Base-by-base conservation (phyloP, 1,140 invertebrate genomes). In the Bombyx mandarina region DNA sequence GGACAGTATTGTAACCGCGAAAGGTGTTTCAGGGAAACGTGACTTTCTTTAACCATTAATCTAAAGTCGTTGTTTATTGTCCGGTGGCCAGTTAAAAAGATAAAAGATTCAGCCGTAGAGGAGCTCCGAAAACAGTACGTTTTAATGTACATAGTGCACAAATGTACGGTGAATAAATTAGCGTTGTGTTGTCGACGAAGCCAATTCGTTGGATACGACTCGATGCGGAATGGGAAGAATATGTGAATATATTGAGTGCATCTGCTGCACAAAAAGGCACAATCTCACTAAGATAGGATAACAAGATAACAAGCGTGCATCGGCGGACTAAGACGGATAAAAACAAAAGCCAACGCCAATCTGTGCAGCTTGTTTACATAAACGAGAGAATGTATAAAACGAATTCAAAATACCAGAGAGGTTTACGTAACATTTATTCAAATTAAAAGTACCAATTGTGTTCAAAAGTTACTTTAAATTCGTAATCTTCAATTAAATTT, bases 241-340 rank as follows among this genome's bases (percentile, higher is more conserved):
- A 71, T 74, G 72, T 80, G 73, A 70, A 75, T 79, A 77, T 68
- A 81, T 79, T 72, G 75, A 74, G 72, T 74, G 69, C 73, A 79
- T 79, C 65, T 64, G 67, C 71, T 71, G 75, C 65, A 72, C 75
- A 82, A 86, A 84, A 82, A 86, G 77, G 77, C 72, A 82, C 72
- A 84, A 85, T 86, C 83, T 82, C 66, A 61, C 60, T 66, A 66
- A 79, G 83, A 86, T 86, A 85, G 80, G 79, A 86, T 85, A 86
- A 86, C 80, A 83, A 83, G 81, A 86, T 86, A 86, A 86, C 79
- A 73, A 86, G 75, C 77, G 74, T 77, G 74, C 71, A 84, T 73
- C 75, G 77, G 70, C 60, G 66, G 60, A 74, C 72, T 77, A 71
- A 77, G 75, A 78, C 69, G 67, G 79, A 84, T 79, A 86, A 84